These are phyloP conservation scores for Meteorus colon DNA, from an alignment of 2,888 invertebrate species.

Conservation along the genomic window DNA sequence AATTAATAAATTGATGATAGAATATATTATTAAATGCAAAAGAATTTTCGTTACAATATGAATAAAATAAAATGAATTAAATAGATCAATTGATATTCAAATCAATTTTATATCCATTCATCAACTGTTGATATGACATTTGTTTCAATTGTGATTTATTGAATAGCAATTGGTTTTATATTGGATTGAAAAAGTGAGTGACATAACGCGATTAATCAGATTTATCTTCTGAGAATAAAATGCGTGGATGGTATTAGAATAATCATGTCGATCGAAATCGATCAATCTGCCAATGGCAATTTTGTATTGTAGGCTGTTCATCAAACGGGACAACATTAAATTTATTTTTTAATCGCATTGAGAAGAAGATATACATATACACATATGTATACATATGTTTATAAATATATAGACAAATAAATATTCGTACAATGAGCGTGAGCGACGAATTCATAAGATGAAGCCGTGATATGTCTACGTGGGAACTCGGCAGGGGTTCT, in stretches of 20 bases:
- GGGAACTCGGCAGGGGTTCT: slow-evolving; percentile 69
- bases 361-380: slow-evolving; percentile 1
- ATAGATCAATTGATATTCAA: no score
- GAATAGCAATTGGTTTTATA: not conserved
- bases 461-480: slow-evolving; percentile 65
- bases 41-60: not conserved
- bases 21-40: not conserved
- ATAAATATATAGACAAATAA: slow-evolving; percentile 23
- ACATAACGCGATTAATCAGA: slow-evolving; percentile 38
- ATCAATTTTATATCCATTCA: no score
- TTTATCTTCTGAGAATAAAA: slow-evolving; percentile 24
- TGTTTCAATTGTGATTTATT: not conserved
- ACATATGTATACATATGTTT: no score
- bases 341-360: slow-evolving; percentile 53
- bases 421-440: slow-evolving; percentile 30
- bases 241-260: slow-evolving; percentile 53
- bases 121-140: not conserved
- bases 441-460: slow-evolving; percentile 51
- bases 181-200: no score
- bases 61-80: not conserved
- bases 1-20: not conserved
- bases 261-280: slow-evolving; percentile 70
- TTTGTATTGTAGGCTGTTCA: slow-evolving; percentile 57
- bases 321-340: slow-evolving; percentile 57
- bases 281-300: slow-evolving; percentile 64